Conservation (phyloP, 2,113 vertebrate species). For the Paralichthys olivaceus region DNA sequence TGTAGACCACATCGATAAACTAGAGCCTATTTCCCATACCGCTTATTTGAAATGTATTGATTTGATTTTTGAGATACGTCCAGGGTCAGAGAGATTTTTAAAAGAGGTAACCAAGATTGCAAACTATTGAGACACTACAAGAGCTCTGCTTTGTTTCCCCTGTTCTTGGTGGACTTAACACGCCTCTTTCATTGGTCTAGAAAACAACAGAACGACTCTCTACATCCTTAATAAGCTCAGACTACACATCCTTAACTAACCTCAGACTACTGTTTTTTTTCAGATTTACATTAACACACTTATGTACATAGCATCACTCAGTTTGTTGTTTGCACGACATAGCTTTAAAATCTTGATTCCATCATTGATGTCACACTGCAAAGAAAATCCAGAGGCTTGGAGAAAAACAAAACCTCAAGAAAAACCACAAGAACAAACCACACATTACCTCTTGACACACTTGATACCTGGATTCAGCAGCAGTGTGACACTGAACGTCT, state of each 20-base stretch:
- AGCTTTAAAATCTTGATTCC: slow-evolving; percentile 69
- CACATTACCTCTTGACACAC: slow-evolving; percentile 89
- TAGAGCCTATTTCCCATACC: too few relatives aligned
- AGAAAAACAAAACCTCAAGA: neutral
- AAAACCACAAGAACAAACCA: slow-evolving; percentile 72
- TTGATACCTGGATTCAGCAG: slow-evolving; percentile 80
- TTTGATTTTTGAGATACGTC: too few relatives aligned
- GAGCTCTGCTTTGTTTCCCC: slow-evolving; percentile 14
- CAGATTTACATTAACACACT: slow-evolving; percentile 39
- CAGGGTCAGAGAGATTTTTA: too few relatives aligned
- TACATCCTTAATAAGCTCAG: slow-evolving; percentile 26
- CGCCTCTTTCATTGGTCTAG: neutral
- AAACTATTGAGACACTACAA: too few relatives aligned
- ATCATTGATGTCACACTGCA: slow-evolving; percentile 38
- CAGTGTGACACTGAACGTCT: slow-evolving; percentile 84
- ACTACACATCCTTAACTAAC: slow-evolving; percentile 48
- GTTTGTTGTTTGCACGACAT: slow-evolving; percentile 41
- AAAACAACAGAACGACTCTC: slow-evolving; percentile 5
- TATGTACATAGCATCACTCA: slow-evolving; percentile 31
- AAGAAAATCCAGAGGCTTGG: slow-evolving; percentile 59
- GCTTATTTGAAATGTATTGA: too few relatives aligned
- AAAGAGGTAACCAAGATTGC: too few relatives aligned
- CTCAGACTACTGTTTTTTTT: slow-evolving; percentile 66
- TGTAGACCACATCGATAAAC: too few relatives aligned
- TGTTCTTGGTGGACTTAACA: slow-evolving; percentile 54